phyloP scores from a whole-genome alignment of 2,888 invertebrate genomes.

The Cataglyphis cursor region DNA sequence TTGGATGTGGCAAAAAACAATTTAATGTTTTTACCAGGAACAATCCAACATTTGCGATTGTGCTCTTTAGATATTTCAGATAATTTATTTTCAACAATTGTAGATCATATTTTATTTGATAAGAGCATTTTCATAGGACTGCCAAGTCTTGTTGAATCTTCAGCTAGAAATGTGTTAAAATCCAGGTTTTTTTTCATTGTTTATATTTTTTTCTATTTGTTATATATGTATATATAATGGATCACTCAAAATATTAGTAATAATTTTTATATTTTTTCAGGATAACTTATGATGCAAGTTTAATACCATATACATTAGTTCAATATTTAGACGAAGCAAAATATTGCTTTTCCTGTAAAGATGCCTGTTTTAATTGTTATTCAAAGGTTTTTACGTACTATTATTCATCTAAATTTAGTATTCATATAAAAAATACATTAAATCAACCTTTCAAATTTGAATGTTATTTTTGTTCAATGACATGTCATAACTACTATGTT shows the following conservation, averaged over 20 bases:
- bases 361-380: slow-evolving; percentile 84
- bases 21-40: slow-evolving; percentile 89
- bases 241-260: not conserved
- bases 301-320: slow-evolving; percentile 89
- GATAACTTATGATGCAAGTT: slow-evolving; percentile 88
- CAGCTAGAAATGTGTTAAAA: slow-evolving; percentile 88
- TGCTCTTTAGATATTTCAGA: slow-evolving; percentile 88
- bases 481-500: not conserved
- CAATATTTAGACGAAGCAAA: slow-evolving; percentile 89
- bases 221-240: slow-evolving; percentile 4
- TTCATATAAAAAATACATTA: too few relatives aligned
- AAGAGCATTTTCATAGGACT: slow-evolving; percentile 82
- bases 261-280: slow-evolving; percentile 79
- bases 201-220: not conserved
- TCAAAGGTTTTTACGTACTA: slow-evolving; percentile 58
- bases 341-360: slow-evolving; percentile 89
- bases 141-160: slow-evolving; percentile 88
- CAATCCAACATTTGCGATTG: slow-evolving; percentile 88
- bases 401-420: not conserved
- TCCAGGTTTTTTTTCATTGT: slow-evolving; percentile 78
- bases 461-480: slow-evolving; percentile 89
- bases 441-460: slow-evolving; percentile 85
- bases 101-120: slow-evolving; percentile 41
- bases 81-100: slow-evolving; percentile 87
- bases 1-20: slow-evolving; percentile 88